These are phyloP conservation scores for Drosophila melanogaster DNA, from an alignment of 1,140 invertebrate genomes.

Conservation along the genomic window DNA sequence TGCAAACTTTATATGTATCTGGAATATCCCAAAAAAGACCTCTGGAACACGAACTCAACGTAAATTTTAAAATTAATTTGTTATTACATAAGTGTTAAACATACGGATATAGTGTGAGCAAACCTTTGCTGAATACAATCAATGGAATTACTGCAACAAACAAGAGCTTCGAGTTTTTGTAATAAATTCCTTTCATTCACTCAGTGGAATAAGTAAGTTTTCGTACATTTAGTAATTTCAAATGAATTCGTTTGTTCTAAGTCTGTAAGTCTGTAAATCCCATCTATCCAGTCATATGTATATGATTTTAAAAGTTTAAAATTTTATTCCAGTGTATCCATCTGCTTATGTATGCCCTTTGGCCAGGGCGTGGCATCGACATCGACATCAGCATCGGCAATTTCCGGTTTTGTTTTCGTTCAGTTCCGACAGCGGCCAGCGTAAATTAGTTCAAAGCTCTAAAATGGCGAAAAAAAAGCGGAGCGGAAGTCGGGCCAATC, in stretches of 20 bases:
- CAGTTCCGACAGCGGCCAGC: slow-evolving; percentile 67
- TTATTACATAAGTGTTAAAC: too few species aligned
- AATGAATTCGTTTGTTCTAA: too few species aligned
- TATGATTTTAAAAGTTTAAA: neutral
- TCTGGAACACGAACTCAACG: too few species aligned
- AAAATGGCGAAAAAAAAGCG: slow-evolving; percentile 49
- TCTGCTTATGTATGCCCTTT: slow-evolving; percentile 46
- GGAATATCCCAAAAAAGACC: neutral
- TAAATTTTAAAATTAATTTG: too few species aligned
- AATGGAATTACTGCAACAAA: too few species aligned
- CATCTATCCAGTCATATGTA: neutral
- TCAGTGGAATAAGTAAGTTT: too few species aligned
- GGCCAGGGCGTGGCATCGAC: slow-evolving; percentile 55
- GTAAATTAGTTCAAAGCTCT: slow-evolving; percentile 77
- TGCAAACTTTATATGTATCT: neutral
- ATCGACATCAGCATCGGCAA: slow-evolving; percentile 57
- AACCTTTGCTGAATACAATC: too few species aligned
- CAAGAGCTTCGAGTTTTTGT: too few species aligned
- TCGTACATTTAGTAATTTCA: too few species aligned
- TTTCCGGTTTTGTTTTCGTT: slow-evolving; percentile 76
- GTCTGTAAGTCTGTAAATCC: neutral
- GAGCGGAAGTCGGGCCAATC: slow-evolving; percentile 47
- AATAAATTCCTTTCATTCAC: too few species aligned
- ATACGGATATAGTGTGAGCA: too few species aligned
- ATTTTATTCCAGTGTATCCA: slow-evolving; percentile 1